A percentile compares a stretch with the other conserved stretches of the same genome.
phyloP scores from a whole-genome alignment of 2,888 invertebrate genomes.

The Eupithecia centaureata region DNA sequence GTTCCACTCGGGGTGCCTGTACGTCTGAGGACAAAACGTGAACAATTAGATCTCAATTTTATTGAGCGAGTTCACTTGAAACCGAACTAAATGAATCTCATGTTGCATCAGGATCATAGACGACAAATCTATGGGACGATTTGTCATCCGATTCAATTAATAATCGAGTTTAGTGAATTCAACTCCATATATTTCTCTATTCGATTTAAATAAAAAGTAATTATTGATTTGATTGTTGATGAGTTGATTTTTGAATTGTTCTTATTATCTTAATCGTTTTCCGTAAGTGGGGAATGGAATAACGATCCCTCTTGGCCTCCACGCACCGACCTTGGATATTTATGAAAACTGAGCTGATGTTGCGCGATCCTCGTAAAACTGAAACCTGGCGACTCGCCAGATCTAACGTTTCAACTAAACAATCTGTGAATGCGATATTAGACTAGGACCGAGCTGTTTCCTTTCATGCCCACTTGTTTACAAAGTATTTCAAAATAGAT shows the following conservation, averaged over 20 bases:
- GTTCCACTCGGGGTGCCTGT: constrained; percentile 92
- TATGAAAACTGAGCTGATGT: constrained; percentile 80
- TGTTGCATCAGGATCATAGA: background rate
- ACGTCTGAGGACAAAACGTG: constrained; percentile 84
- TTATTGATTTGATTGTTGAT: no score
- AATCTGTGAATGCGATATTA: constrained; percentile 68
- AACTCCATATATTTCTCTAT: background rate
- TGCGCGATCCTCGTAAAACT: constrained; percentile 76
- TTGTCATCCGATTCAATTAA: background rate
- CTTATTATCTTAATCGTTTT: background rate
- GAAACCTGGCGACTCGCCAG: constrained; percentile 73
- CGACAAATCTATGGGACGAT: background rate
- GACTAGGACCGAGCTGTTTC: constrained; percentile 48
- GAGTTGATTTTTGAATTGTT: no score
- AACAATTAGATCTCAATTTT: background rate
- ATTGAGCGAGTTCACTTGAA: background rate
- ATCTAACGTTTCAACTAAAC: constrained; percentile 67
- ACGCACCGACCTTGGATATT: constrained; percentile 71
- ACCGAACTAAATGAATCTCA: background rate
- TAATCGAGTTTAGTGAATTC: background rate
- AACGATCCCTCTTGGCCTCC: constrained; percentile 58
- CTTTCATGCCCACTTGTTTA: constrained; percentile 48
- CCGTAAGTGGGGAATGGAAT: constrained; percentile 23
- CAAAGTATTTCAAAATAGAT: constrained; percentile 35
- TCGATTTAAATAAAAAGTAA: background rate